Conservation (phyloP, 2,113 vertebrate species). For the Corvus hawaiiensis region DNA sequence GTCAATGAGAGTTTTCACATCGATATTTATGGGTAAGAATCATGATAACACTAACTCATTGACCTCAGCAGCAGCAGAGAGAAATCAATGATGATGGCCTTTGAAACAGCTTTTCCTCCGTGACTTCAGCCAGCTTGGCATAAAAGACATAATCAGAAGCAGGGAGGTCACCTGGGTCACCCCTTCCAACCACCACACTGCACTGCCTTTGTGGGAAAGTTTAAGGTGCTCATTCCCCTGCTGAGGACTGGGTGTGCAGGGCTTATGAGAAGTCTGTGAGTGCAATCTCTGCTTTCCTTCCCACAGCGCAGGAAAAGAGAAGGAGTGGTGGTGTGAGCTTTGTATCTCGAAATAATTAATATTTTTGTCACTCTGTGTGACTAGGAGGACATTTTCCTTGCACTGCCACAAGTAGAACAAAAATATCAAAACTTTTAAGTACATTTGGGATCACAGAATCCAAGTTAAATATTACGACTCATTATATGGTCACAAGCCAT, state of each 20-base stretch:
- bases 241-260: not conserved
- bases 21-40: not conserved
- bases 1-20: not conserved
- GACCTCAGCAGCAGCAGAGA: not conserved
- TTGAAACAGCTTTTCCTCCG: not conserved
- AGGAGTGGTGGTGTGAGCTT: not conserved
- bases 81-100: not conserved
- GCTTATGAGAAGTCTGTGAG: not conserved
- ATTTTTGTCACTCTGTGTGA: not conserved
- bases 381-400: not conserved
- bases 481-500: constrained; percentile 56
- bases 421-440: constrained; percentile 40
- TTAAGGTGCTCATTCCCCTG: not conserved
- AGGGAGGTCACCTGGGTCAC: not conserved
- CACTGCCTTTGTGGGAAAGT: not conserved
- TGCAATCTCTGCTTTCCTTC: not conserved
- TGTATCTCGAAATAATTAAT: not conserved
- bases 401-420: not conserved
- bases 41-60: not conserved
- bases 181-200: not conserved
- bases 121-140: not conserved
- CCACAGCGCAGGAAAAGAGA: not conserved
- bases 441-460: constrained; percentile 52
- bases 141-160: not conserved
- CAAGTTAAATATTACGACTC: constrained; percentile 43